Base-by-base conservation (phyloP, 2,797 vertebrate genomes). In the Squalus acanthias region DNA sequence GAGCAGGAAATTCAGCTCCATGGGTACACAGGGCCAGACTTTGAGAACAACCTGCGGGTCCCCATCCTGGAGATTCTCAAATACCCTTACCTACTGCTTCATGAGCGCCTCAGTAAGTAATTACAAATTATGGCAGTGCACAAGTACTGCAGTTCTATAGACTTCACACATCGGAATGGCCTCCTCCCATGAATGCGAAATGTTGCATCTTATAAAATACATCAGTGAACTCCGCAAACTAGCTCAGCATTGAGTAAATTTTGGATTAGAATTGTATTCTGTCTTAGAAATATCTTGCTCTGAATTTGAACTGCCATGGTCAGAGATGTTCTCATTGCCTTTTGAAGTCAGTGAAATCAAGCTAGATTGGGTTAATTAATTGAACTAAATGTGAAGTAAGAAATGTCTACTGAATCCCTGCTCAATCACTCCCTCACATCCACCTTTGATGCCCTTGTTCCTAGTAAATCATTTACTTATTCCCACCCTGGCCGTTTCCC, bases 31-130 rank as follows among this genome's bases (percentile, higher is more conserved):
- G 97, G 98, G 13, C 97, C 97, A 0, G 98, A 98, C 69, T 98
- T 98, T 97, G 98, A 98, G 96, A 98, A 98, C 82, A 97, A 97
- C 76, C 96, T 99, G 39, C 97, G 98, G 2, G 98, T 98, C 57
- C 98, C 98, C 0, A 97, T 99, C 96, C 96, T 98, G 29, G 98
- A 99, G 97, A 97, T 98, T 33, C 97, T 99, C 96, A 99, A 98
- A 96, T 98, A 98, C 0, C 98, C 98, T 0, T 99, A 99, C 6
- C 96, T 99, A 96, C 97, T 99, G 96, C 97, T 98, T 29, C 97
- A 98, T 33, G 76, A 97, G 89, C 97, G 96, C 96, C 97, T 99
- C 96, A 98, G 98, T 99, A 97, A 96, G 98, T 98, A 97, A 69
- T 74, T 57, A 93, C 20, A 39, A 67, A 12, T 67, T 20, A 39